A percentile compares a stretch with the other conserved stretches of the same genome.
Evolutionary conservation across 1,140 invertebrate genomes (phyloP).

Genomic region (Anadara kagoshimensis): DNA sequence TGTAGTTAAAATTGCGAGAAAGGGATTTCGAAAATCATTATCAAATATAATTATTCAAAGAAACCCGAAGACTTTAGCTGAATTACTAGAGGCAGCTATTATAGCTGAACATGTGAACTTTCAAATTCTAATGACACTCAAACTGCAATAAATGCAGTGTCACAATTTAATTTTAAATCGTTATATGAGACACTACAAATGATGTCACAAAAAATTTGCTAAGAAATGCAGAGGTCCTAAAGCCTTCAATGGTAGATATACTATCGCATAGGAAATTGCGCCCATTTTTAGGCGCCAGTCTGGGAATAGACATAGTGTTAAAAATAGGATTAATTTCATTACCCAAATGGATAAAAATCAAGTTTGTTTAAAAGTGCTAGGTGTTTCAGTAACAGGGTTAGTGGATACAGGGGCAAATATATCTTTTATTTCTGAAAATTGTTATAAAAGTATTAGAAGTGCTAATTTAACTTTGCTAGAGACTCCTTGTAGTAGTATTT

Average conservation of each 20-base stretch:
- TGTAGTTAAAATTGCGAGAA: neutral
- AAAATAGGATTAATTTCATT: neutral
- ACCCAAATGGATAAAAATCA: slow-evolving; percentile 1
- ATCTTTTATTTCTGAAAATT: neutral
- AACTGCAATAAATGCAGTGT: neutral
- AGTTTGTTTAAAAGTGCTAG: neutral
- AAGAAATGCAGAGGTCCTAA: neutral
- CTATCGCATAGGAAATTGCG: neutral
- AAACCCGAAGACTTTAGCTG: neutral
- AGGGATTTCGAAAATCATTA: neutral
- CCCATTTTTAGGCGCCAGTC: slow-evolving; percentile 6
- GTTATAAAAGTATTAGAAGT: neutral
- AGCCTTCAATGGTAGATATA: neutral
- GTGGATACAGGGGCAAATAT: neutral
- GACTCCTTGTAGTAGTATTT: neutral
- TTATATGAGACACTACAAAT: neutral
- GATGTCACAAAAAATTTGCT: neutral
- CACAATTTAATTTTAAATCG: neutral
- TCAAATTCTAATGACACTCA: neutral
- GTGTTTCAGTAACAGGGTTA: neutral
- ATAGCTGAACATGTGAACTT: neutral
- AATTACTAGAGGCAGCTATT: neutral
- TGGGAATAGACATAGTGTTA: neutral
- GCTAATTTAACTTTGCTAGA: neutral
- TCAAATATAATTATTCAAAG: neutral